These are phyloP conservation scores for Drosophila heteroneura DNA, from an alignment of 2,888 invertebrate species.

Conservation along the genomic window DNA sequence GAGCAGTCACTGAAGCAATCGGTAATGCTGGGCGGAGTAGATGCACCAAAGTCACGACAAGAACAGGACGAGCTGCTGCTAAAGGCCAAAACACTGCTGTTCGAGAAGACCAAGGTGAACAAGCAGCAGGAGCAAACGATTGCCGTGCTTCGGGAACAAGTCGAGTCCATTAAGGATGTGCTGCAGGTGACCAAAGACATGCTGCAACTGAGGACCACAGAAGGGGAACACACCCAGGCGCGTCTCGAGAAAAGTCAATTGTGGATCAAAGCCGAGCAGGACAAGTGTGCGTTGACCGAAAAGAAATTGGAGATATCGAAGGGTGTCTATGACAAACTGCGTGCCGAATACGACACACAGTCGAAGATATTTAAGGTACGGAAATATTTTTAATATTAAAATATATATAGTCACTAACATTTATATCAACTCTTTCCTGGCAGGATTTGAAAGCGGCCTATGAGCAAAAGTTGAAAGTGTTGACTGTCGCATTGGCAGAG, in stretches of 20 bases:
- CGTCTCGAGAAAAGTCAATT: constrained; percentile 88
- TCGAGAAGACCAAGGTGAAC: constrained; percentile 91
- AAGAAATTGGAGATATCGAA: constrained; percentile 90
- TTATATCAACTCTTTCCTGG: constrained; percentile 28
- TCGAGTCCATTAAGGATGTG: constrained; percentile 92
- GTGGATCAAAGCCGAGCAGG: constrained; percentile 90
- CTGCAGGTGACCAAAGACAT: constrained; percentile 93
- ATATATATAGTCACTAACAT: neutral
- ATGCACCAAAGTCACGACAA: constrained; percentile 83
- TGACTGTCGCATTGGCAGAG: constrained; percentile 74
- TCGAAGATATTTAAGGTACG: constrained; percentile 89
- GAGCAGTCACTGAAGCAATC: constrained; percentile 84
- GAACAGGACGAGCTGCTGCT: constrained; percentile 86
- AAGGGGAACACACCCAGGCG: constrained; percentile 90
- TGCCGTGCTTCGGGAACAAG: constrained; percentile 88
- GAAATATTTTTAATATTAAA: neutral
- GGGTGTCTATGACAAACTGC: constrained; percentile 90
- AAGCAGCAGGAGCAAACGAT: constrained; percentile 93
- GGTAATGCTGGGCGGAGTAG: constrained; percentile 83
- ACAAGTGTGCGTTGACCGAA: constrained; percentile 89
- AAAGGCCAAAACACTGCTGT: constrained; percentile 89
- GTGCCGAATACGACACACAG: constrained; percentile 92
- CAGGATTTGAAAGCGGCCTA: constrained; percentile 89
- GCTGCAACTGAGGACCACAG: constrained; percentile 91
- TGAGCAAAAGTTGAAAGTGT: constrained; percentile 87